These are phyloP conservation scores for Metacarcinus magister DNA, from an alignment of 2,888 invertebrate species.

Conservation along the genomic window DNA sequence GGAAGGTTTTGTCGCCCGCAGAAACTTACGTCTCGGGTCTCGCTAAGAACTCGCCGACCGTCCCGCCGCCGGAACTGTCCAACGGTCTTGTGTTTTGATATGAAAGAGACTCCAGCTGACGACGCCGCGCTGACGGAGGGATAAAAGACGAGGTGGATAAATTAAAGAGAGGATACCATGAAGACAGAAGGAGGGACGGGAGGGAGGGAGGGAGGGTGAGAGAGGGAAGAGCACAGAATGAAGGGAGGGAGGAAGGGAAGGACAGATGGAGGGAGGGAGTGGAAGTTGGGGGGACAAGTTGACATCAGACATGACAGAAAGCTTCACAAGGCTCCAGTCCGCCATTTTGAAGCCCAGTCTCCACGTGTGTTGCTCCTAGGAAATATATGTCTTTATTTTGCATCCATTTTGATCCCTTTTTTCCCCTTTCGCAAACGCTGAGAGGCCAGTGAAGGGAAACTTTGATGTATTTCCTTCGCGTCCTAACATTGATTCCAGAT, in stretches of 20 bases:
- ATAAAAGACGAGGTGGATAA: neutral
- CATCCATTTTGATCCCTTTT: neutral
- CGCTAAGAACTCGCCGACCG: neutral
- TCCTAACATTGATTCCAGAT: neutral
- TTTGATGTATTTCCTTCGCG: neutral
- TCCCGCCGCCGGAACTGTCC: neutral
- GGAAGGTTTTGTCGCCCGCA: neutral
- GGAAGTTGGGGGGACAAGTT: neutral
- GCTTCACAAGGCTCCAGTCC: neutral
- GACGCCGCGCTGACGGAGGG: neutral
- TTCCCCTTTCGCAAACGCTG: neutral
- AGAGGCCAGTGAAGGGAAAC: neutral
- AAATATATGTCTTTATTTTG: neutral
- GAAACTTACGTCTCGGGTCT: neutral
- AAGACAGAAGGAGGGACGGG: neutral
- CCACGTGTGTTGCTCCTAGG: neutral
- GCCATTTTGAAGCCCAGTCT: neutral
- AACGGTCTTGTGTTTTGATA: constrained; percentile 16
- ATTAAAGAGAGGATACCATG: constrained; percentile 21
- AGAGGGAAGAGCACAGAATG: neutral
- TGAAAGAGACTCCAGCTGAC: neutral
- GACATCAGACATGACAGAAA: constrained; percentile 1
- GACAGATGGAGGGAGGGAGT: neutral
- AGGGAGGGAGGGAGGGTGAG: neutral
- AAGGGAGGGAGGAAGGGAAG: neutral